Percentiles rank a stretch among this genome's conserved stretches.
These are phyloP conservation scores for Chloropsis cyanopogon DNA, from an alignment of 2,113 vertebrate species.

Conservation along the genomic window DNA sequence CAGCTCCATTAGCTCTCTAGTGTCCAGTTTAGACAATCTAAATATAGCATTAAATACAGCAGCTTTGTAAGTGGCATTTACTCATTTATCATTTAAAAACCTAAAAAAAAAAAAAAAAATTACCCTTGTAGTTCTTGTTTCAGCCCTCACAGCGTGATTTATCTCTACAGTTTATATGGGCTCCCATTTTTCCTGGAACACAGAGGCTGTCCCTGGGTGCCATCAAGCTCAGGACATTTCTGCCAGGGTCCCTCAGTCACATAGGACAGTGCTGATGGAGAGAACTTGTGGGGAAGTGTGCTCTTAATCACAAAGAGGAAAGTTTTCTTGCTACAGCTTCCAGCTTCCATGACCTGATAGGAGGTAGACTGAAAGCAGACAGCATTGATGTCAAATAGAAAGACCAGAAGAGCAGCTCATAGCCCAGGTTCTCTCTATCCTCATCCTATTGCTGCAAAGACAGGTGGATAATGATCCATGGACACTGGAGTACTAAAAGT, in stretches of 20 bases:
- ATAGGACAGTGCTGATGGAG: not conserved
- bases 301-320: not conserved
- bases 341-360: not conserved
- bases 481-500: not conserved
- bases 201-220: not conserved
- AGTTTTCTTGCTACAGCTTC: not conserved
- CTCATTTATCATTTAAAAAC: not conserved
- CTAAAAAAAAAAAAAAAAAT: not conserved
- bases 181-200: not conserved
- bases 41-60: not conserved
- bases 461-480: not conserved
- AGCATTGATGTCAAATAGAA: not conserved
- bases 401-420: not conserved
- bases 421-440: not conserved
- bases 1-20: not conserved
- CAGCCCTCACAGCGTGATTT: not conserved
- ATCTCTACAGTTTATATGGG: not conserved
- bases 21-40: not conserved
- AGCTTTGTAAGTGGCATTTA: not conserved
- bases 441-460: not conserved
- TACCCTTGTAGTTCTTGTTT: not conserved
- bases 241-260: not conserved
- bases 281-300: not conserved
- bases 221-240: not conserved
- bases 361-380: not conserved